Conservation (phyloP, 2,797 vertebrate species). For the Alca torda region DNA sequence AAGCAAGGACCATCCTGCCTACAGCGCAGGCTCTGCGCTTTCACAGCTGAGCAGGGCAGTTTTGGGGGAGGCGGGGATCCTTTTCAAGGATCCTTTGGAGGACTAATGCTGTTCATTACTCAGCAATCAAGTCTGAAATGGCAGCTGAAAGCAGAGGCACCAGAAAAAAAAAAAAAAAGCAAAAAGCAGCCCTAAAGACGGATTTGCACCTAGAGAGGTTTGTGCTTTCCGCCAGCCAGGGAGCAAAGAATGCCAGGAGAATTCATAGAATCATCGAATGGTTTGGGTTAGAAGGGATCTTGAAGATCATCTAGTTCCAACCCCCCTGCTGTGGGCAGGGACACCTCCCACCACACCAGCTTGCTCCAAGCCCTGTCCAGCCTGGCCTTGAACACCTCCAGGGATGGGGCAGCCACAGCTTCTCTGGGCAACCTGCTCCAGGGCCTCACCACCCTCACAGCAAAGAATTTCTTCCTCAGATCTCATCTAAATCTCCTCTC, state of each 20-base stretch:
- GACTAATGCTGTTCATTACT: not conserved
- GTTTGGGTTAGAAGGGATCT: not conserved
- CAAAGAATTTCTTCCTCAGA: too few relatives aligned
- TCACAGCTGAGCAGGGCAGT: not conserved
- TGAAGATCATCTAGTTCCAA: too few relatives aligned
- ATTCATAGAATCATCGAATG: not conserved
- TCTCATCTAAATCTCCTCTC: too few relatives aligned
- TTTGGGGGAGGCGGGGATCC: not conserved
- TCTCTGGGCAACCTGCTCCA: too few relatives aligned
- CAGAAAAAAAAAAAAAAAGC: not conserved
- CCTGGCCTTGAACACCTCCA: too few relatives aligned
- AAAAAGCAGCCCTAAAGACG: not conserved
- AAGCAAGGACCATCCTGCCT: not conserved
- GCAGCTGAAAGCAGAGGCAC: not conserved
- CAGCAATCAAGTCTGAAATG: not conserved
- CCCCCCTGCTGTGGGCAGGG: too few relatives aligned
- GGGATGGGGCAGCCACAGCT: too few relatives aligned
- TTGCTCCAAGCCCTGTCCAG: too few relatives aligned
- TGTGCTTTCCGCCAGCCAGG: not conserved
- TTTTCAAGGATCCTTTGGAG: not conserved
- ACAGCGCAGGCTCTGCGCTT: rapidly evolving
- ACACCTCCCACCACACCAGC: too few relatives aligned
- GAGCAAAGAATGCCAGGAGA: not conserved
- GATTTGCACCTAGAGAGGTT: not conserved
- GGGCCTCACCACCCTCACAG: too few relatives aligned